These are phyloP conservation scores for Amiota minor DNA, from an alignment of 2,888 invertebrate genomes.

Conservation along the genomic window DNA sequence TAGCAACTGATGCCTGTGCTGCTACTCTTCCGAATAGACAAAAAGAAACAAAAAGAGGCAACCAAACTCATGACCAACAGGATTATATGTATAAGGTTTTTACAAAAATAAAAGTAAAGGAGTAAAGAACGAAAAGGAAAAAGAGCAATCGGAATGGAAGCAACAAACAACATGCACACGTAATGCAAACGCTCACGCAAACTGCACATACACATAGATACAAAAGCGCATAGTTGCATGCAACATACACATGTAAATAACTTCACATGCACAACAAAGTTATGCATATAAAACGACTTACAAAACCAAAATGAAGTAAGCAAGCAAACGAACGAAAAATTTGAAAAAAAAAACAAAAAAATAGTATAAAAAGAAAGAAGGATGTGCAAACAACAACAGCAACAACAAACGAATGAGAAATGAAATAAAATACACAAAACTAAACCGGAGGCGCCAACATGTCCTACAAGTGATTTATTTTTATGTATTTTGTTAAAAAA, in stretches of 20 bases:
- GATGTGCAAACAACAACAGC: background rate
- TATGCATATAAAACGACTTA: slow-evolving; percentile 16
- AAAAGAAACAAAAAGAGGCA: no score
- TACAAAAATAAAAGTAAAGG: slow-evolving; percentile 11
- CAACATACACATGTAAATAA: slow-evolving; percentile 22
- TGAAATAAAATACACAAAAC: slow-evolving; percentile 38
- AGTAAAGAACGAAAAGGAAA: slow-evolving; percentile 43
- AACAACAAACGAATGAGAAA: slow-evolving; percentile 17
- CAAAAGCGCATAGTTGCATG: slow-evolving; percentile 3
- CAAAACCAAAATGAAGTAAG: background rate
- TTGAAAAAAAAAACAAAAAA: background rate
- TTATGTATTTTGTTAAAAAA: slow-evolving; percentile 64
- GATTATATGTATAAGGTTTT: no score
- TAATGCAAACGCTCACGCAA: slow-evolving; percentile 9
- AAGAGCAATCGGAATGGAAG: slow-evolving; percentile 40
- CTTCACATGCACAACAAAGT: slow-evolving; percentile 20
- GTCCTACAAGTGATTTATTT: slow-evolving; percentile 72
- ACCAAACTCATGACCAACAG: no score
- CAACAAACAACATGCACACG: slow-evolving; percentile 33
- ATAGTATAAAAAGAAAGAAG: no score
- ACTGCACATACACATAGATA: background rate
- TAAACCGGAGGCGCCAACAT: slow-evolving; percentile 71
- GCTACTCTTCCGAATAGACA: no score
- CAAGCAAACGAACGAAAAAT: slow-evolving; percentile 13
- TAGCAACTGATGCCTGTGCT: background rate